Base-by-base conservation (phyloP, 2,113 vertebrate species). In the Artemisiospiza belli region DNA sequence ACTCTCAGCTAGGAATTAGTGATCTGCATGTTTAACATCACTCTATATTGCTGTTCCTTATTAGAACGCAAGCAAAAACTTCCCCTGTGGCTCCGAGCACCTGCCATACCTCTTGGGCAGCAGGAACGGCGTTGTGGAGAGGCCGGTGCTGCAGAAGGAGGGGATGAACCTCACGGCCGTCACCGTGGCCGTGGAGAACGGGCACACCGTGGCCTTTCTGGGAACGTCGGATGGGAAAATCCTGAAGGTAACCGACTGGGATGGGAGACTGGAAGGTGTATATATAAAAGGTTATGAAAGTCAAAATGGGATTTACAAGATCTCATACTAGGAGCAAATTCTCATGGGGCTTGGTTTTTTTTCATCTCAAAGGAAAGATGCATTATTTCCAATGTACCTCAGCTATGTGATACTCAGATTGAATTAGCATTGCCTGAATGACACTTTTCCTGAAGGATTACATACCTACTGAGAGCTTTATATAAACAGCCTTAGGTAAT, bases 61-160 rank as follows among this genome's bases (percentile, higher is more conserved):
- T 84, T 87, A 97, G 97, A 96, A 95, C 92, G 95, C 96, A 95
- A 97, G 96, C 35, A 21, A 80, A 44, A 87, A 1, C 7, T 99
- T 98, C 94, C 96, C 62, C 6, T 99, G 99, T 61, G 99, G 99
- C 57, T 99, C 97, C 0, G 99, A 99, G 92, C 99, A 99, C 95
- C 98, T 99, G 88, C 99, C 99, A 0, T 99, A 99, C 41, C 99
- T 99, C 0, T 93, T 99, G 97, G 99, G 99, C 95, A 99, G 98
- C 87, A 98, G 88, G 14, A 92, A 98, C 5, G 98, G 98, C 28
- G 96, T 98, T 37, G 8, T n/a, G 11, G 89, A 94, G 74, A 90
- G 78, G 2, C 89, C 98, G 0, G 72, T 97, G 7, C 95, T 98
- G 31, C 95, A 97, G 27, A 98, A 98, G 11, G 94, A 97, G 10